Percentiles rank a stretch among this genome's conserved stretches.
phyloP scores from a whole-genome alignment of 2,888 invertebrate genomes.

The Dynastes maya region DNA sequence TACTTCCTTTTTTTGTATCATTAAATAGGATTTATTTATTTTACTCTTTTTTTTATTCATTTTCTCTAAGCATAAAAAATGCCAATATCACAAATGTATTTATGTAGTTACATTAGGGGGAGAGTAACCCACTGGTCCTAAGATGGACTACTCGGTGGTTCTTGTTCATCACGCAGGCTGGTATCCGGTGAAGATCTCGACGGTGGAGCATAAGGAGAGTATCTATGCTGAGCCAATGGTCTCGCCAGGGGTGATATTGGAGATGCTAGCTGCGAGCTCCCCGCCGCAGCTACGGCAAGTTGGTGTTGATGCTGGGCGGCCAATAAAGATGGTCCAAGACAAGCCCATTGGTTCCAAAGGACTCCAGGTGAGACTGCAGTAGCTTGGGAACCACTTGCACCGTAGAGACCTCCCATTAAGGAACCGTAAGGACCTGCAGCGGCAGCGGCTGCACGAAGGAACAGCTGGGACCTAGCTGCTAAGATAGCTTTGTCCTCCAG shows the following conservation, averaged over 20 bases:
- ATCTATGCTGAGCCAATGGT: conserved; percentile 73
- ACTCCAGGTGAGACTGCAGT: conserved; percentile 71
- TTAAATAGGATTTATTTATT: conserved; percentile 41
- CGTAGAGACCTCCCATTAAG: conserved; percentile 72
- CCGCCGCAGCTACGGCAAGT: conserved; percentile 70
- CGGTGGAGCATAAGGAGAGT: conserved; percentile 75
- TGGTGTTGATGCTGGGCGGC: conserved; percentile 78
- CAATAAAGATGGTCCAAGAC: conserved; percentile 77
- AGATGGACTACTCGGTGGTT: conserved; percentile 68
- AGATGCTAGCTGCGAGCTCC: conserved; percentile 72
- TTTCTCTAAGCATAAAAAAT: conserved; percentile 55
- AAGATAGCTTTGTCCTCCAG: conserved; percentile 85
- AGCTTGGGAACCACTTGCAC: conserved; percentile 68
- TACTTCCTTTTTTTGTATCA: conserved; percentile 19
- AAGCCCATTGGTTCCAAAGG: conserved; percentile 83
- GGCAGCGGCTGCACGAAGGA: conserved; percentile 80
- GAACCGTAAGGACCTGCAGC: conserved; percentile 74
- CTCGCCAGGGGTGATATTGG: conserved; percentile 74
- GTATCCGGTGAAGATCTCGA: conserved; percentile 75
- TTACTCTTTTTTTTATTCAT: conserved; percentile 44
- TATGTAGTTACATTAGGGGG: conserved; percentile 13
- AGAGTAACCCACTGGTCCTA: conserved; percentile 56
- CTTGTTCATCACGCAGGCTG: conserved; percentile 73
- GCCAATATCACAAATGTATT: conserved; percentile 56
- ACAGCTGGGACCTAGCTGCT: conserved; percentile 83